Conservation (phyloP, 2,888 invertebrate species). For the Orthonevra nobilis region DNA sequence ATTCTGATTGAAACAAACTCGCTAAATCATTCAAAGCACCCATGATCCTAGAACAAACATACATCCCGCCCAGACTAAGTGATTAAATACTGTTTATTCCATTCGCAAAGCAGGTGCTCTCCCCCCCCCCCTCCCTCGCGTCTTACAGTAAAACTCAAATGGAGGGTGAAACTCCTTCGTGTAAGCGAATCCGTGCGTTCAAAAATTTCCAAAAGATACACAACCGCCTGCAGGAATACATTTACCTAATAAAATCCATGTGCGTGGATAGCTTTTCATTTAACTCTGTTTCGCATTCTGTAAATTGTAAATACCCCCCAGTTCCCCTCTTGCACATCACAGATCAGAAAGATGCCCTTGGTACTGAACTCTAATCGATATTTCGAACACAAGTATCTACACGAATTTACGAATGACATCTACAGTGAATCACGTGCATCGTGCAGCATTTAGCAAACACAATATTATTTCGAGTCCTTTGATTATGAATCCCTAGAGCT, state of each 20-base stretch:
- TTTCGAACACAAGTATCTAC: slow-evolving; percentile 16
- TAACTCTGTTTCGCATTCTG: not conserved
- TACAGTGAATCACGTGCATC: slow-evolving; percentile 48
- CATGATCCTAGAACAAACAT: not conserved
- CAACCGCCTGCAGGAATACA: slow-evolving; percentile 44
- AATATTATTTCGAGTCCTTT: slow-evolving; percentile 60
- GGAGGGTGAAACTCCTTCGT: slow-evolving; percentile 34
- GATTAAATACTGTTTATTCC: slow-evolving; percentile 37
- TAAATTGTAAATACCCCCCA: slow-evolving; percentile 21
- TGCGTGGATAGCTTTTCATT: slow-evolving; percentile 20
- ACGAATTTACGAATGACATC: slow-evolving; percentile 36
- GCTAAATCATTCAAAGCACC: not conserved
- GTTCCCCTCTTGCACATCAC: not conserved
- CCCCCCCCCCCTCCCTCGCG: not conserved
- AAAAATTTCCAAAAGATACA: slow-evolving; percentile 49
- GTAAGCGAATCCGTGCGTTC: slow-evolving; percentile 19
- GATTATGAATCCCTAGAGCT: slow-evolving; percentile 64
- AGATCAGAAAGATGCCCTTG: slow-evolving; percentile 11
- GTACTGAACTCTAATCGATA: slow-evolving; percentile 27
- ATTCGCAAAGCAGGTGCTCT: not conserved
- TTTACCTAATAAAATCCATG: slow-evolving; percentile 52
- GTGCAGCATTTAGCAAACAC: slow-evolving; percentile 57
- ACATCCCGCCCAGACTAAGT: slow-evolving; percentile 8
- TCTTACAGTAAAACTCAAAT: slow-evolving; percentile 37
- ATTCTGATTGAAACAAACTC: not conserved